phyloP scores from a whole-genome alignment of 2,113 vertebrate species.

The Trinectes maculatus region DNA sequence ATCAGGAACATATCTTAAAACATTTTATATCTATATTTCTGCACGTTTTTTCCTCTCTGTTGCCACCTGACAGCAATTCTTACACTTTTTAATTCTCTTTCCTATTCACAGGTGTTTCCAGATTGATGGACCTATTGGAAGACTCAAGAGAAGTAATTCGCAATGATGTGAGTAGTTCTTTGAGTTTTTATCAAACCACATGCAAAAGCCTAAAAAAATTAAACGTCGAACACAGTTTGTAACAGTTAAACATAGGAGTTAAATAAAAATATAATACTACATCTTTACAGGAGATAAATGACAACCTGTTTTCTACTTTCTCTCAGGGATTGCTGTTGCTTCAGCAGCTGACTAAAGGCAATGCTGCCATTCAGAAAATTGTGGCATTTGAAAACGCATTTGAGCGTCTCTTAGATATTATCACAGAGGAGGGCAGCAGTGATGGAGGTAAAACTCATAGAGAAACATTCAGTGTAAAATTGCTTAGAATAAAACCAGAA shows the following conservation, averaged over 20 bases:
- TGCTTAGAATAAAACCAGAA: background rate
- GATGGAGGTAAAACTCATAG: conserved; percentile 88
- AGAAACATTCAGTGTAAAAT: background rate
- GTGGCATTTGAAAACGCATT: conserved; percentile 99
- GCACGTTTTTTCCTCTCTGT: background rate
- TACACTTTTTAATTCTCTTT: conserved; percentile 26
- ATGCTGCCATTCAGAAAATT: conserved; percentile 98
- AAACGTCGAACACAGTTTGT: background rate
- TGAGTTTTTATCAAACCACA: background rate
- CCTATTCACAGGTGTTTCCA: conserved; percentile 89
- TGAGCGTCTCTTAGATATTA: conserved; percentile 95
- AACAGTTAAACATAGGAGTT: too few relatives aligned
- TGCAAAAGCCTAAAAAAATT: background rate
- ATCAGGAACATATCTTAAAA: too few relatives aligned
- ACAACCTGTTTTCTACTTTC: background rate
- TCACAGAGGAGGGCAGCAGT: conserved; percentile 95
- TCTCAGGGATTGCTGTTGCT: conserved; percentile 91
- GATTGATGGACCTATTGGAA: conserved; percentile 95
- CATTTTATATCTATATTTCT: background rate
- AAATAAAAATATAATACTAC: background rate
- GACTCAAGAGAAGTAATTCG: conserved; percentile 98
- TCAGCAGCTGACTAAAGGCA: conserved; percentile 95
- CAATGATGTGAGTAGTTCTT: conserved; percentile 89
- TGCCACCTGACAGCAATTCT: too few relatives aligned
- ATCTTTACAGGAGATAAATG: background rate